A percentile compares a stretch with the other conserved stretches of the same genome.
Conservation (phyloP, 53 echinoderm and acorn worm genomes). For the Arbacia lixula region DNA sequence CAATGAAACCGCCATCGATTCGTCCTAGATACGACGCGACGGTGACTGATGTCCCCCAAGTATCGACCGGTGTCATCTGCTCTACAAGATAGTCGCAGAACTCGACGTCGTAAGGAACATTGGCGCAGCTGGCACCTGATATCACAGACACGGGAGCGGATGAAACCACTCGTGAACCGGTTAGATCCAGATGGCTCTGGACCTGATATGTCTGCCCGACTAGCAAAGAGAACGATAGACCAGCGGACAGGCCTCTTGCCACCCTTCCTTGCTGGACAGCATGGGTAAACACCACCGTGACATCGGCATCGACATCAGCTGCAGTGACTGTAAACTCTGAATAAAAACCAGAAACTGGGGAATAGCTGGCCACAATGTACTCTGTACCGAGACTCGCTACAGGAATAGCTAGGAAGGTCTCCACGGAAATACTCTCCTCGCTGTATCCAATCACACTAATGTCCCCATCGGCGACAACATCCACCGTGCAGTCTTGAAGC, state of each 20-base stretch:
- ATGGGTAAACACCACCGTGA: slow-evolving; percentile 52
- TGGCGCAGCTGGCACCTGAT: slow-evolving; percentile 69
- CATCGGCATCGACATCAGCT: slow-evolving; percentile 23
- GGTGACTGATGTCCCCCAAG: slow-evolving; percentile 72
- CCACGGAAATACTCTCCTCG: slow-evolving; percentile 61
- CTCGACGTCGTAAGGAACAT: slow-evolving; percentile 55
- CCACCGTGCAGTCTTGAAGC: slow-evolving; percentile 37
- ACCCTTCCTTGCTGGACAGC: background rate
- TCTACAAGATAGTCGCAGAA: slow-evolving; percentile 80
- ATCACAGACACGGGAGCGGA: slow-evolving; percentile 68
- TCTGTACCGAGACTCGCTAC: slow-evolving; percentile 67
- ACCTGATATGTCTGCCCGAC: slow-evolving; percentile 70
- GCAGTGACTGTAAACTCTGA: slow-evolving; percentile 73
- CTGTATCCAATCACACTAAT: slow-evolving; percentile 44
- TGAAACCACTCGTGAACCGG: slow-evolving; percentile 63
- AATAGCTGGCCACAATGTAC: slow-evolving; percentile 75
- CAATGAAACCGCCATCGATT: slow-evolving; percentile 57
- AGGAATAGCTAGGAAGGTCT: slow-evolving; percentile 71
- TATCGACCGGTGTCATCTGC: slow-evolving; percentile 76
- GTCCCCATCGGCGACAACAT: slow-evolving; percentile 16
- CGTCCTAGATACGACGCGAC: slow-evolving; percentile 69
- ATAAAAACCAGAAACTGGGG: slow-evolving; percentile 52
- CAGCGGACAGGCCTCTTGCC: background rate
- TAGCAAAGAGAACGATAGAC: slow-evolving; percentile 49
- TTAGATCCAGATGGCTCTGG: slow-evolving; percentile 69